Evolutionary conservation across 2,888 invertebrate species (phyloP).

Genomic region (Cheilosia impressa): DNA sequence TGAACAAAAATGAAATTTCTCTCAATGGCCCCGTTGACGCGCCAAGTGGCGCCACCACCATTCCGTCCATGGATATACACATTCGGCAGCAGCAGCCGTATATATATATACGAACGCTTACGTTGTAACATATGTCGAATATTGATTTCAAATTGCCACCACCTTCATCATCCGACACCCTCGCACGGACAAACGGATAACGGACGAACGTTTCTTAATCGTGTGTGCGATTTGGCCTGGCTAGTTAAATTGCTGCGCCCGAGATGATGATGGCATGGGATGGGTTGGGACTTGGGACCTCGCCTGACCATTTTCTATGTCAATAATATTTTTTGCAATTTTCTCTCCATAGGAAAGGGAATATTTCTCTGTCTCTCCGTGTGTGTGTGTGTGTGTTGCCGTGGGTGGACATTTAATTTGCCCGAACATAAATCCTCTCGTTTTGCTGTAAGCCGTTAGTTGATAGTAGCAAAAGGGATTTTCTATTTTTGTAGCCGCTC

Average conservation of each 20-base stretch:
- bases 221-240: constrained; percentile 37
- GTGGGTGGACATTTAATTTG: constrained; percentile 75
- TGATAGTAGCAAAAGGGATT: constrained; percentile 67
- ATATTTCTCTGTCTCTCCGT: background rate
- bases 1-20: constrained; percentile 72
- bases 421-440: constrained; percentile 74
- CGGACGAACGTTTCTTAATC: constrained; percentile 48
- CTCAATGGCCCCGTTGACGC: constrained; percentile 47
- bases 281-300: constrained; percentile 2
- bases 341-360: constrained; percentile 26
- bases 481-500: constrained; percentile 64
- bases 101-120: constrained; percentile 12
- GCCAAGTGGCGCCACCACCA: constrained; percentile 55
- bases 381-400: constrained; percentile 30
- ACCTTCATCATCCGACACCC: constrained; percentile 19
- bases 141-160: constrained; percentile 70
- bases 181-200: constrained; percentile 22
- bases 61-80: constrained; percentile 19
- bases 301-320: constrained; percentile 62
- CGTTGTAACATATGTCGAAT: constrained; percentile 69
- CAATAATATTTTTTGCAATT: constrained; percentile 74
- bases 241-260: constrained; percentile 25
- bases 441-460: constrained; percentile 63
- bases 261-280: constrained; percentile 27
- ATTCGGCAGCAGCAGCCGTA: background rate